Base-by-base conservation (phyloP, 2,113 vertebrate genomes). In the Panurus biarmicus region DNA sequence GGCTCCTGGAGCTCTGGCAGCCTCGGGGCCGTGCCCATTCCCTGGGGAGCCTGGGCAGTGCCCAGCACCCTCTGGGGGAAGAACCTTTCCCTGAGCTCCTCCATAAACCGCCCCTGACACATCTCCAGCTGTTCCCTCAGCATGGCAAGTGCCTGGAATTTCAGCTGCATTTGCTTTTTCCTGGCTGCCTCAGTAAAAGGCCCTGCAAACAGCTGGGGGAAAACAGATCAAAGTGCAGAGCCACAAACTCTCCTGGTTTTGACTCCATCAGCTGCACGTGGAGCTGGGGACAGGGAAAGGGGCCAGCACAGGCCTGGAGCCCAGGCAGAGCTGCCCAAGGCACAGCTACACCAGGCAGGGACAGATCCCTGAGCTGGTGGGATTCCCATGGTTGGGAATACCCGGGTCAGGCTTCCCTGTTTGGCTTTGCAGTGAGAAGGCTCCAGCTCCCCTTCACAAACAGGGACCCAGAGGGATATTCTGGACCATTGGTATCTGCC, bases 351-450 rank as follows among this genome's bases (percentile, higher is more conserved):
- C 3, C 18, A 5, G 3, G 31, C 26, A 25, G 26, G 20, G 22
- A 17, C 10, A 70, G 13, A 48, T 7, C n/a, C 7, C 51, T 4
- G 28, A 42, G 38, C 36, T 21, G 3, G 0, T 4, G 1, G 1
- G 10, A 23, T 14, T 54, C 4, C 5, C 20, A 2, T 2, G 18
- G 7, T 48, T 44, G 24, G 42, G n/a, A 47, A 40, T 3, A 24
- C 6, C 13, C 31, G 31, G 12, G 10, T 8, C 53, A 36, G 47
- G 28, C 11, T 26, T n/a, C 7, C 24, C n/a, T 53, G 9, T n/a
- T 53, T 21, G 60, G 35, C 42, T 64, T 54, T 13, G 22, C 19
- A 25, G 2, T 14, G 11, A 51, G 10, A 11, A 42, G 11, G 10
- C 7, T 28, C 20, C 47, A 35, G 56, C 51, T 83, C 33, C 29